A percentile compares a stretch with the other conserved stretches of the same genome.
Conservation (phyloP, 1,140 invertebrate species). For the Phymorhynchus buccinoides region DNA sequence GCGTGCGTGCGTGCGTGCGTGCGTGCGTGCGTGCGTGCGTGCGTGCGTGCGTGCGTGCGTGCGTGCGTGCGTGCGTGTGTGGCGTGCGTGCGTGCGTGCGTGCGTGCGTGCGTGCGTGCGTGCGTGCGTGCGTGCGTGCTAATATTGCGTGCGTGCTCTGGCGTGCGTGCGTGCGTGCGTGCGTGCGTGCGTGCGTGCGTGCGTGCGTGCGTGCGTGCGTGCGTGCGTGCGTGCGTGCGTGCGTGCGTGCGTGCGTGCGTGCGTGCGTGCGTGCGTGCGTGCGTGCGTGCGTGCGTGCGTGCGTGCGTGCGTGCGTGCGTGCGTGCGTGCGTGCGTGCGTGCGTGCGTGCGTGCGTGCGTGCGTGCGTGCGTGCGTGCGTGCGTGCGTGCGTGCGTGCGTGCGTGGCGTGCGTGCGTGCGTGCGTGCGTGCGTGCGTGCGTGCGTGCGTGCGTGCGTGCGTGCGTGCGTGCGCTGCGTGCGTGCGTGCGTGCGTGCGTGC, state of each 20-base stretch:
- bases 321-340: no score
- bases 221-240: neutral
- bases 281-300: no score
- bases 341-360: neutral
- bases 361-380: neutral
- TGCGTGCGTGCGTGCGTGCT: neutral
- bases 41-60: neutral
- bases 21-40: no score
- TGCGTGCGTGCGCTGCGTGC: neutral
- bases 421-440: neutral
- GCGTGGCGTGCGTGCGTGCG: no score
- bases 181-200: neutral
- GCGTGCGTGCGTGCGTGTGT: conserved; percentile 7
- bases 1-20: no score
- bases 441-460: neutral
- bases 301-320: no score
- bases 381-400: no score
- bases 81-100: neutral
- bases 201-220: neutral
- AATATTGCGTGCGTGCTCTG: no score
- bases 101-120: neutral
- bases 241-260: neutral
- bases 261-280: neutral
- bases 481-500: neutral
- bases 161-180: no score